A percentile compares a stretch with the other conserved stretches of the same genome.
phyloP scores from a whole-genome alignment of 2,888 invertebrate genomes.

The Mythimna vitellina region DNA sequence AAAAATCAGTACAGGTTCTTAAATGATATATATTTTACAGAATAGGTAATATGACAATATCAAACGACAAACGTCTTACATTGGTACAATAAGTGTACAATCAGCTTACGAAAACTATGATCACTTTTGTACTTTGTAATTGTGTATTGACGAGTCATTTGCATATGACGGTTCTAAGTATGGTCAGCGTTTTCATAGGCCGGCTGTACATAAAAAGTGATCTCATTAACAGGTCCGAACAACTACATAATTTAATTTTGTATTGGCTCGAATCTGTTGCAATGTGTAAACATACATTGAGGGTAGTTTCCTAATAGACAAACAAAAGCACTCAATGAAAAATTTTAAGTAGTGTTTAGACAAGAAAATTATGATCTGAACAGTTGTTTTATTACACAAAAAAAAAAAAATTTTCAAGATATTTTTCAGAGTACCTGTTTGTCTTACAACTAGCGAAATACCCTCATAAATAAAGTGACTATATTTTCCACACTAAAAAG shows the following conservation, averaged over 20 bases:
- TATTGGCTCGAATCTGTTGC: neutral
- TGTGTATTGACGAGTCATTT: neutral
- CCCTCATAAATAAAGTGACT: slow-evolving; percentile 46
- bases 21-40: slow-evolving; percentile 35
- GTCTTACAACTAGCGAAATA: slow-evolving; percentile 4
- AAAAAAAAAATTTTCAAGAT: neutral
- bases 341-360: neutral
- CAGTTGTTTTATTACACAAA: neutral
- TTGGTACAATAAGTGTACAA: slow-evolving; percentile 20
- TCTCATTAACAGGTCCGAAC: slow-evolving; percentile 5
- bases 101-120: slow-evolving; percentile 19
- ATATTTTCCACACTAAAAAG: slow-evolving; percentile 49
- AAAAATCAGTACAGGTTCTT: slow-evolving; percentile 34
- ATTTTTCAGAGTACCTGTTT: neutral
- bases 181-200: slow-evolving; percentile 13
- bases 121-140: neutral
- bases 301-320: slow-evolving; percentile 5
- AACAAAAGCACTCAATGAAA: neutral
- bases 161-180: neutral
- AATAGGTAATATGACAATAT: slow-evolving; percentile 40
- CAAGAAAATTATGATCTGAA: neutral
- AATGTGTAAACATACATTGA: slow-evolving; percentile 14
- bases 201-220: slow-evolving; percentile 16
- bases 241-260: neutral
- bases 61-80: slow-evolving; percentile 38